Percentiles rank a stretch among this genome's conserved stretches.
phyloP scores from a whole-genome alignment of 2,113 vertebrate species.

The Bettongia penicillata region DNA sequence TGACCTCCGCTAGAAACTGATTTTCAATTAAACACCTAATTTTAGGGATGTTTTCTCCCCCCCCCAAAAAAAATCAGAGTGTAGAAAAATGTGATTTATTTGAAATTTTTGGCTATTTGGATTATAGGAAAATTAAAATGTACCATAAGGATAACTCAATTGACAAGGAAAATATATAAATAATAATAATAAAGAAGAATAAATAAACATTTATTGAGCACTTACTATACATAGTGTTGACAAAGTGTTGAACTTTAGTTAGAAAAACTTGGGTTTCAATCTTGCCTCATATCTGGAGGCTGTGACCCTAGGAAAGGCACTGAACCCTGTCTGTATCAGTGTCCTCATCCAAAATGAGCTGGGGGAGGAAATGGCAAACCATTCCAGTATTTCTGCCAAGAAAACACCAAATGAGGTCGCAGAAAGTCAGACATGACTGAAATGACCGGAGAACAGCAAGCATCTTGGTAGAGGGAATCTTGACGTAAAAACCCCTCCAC shows the following conservation, averaged over 20 bases:
- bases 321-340: conserved; percentile 21
- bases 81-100: background rate
- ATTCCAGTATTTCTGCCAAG: too few relatives aligned
- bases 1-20: background rate
- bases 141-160: background rate
- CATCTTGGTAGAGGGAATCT: background rate
- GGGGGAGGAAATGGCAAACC: too few relatives aligned
- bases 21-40: background rate
- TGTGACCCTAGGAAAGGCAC: conserved; percentile 7
- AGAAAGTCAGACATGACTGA: too few relatives aligned
- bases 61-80: background rate
- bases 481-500: background rate
- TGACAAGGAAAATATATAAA: background rate
- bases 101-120: background rate
- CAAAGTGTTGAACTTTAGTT: conserved; percentile 34
- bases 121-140: background rate
- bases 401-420: too few relatives aligned
- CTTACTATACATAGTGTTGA: conserved; percentile 57
- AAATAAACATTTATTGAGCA: background rate
- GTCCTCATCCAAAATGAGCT: conserved; percentile 42
- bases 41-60: background rate
- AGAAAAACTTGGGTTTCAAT: background rate
- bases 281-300: background rate
- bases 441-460: too few relatives aligned
- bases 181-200: background rate